phyloP scores from a whole-genome alignment of 1,140 invertebrate species.

The Drosophila serrata region DNA sequence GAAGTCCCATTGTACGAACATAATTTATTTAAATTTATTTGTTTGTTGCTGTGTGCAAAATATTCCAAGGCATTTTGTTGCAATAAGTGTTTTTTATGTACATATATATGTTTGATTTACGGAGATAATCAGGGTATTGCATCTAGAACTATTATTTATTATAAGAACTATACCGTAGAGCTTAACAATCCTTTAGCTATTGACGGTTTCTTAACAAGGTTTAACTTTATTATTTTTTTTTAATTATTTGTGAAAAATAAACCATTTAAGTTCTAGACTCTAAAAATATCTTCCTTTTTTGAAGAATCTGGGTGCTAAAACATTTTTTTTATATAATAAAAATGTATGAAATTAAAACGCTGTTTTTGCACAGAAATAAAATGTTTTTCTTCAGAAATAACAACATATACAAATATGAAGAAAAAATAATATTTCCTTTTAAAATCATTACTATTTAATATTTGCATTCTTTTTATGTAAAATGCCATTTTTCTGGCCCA shows the following conservation, averaged over 20 bases:
- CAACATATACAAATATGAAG: neutral
- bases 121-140: neutral
- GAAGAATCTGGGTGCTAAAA: too few species aligned
- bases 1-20: slow-evolving; percentile 25
- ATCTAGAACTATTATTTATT: slow-evolving; percentile 26
- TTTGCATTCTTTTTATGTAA: too few species aligned
- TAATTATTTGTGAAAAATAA: neutral
- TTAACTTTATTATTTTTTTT: neutral
- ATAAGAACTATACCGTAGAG: neutral
- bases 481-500: too few species aligned
- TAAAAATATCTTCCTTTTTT: too few species aligned
- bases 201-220: neutral
- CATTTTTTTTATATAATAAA: too few species aligned
- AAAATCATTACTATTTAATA: too few species aligned
- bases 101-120: neutral
- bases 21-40: slow-evolving; percentile 72
- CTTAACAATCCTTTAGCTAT: too few species aligned
- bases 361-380: neutral
- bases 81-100: slow-evolving; percentile 22
- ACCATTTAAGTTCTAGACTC: neutral
- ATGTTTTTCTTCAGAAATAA: neutral
- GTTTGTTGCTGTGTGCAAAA: slow-evolving; percentile 40
- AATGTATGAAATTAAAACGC: neutral
- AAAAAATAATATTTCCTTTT: neutral
- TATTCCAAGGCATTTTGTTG: slow-evolving; percentile 22